Evolutionary conservation across 2,797 vertebrate species (phyloP).

Genomic region (Nannoperca australis): DNA sequence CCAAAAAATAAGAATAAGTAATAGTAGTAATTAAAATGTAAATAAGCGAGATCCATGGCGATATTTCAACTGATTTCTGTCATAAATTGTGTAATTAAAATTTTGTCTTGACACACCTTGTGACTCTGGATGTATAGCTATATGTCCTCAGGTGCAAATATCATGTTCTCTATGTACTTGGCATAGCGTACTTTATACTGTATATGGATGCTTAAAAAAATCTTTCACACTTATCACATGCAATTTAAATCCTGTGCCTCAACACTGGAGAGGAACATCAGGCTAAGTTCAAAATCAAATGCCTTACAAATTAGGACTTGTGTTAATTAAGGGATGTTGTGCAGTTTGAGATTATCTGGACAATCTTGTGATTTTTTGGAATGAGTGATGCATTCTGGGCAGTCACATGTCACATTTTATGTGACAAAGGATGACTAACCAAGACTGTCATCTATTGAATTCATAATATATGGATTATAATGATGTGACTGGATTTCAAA

Average conservation of each 20-base stretch:
- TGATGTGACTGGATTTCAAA: constrained; percentile 68
- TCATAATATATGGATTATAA: constrained; percentile 75
- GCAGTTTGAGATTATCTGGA: constrained; percentile 61
- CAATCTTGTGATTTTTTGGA: constrained; percentile 48
- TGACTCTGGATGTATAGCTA: constrained; percentile 68
- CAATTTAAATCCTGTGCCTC: constrained; percentile 77
- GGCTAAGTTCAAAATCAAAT: constrained; percentile 78
- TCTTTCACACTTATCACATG: constrained; percentile 82
- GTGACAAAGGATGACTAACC: constrained; percentile 73
- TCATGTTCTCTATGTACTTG: constrained; percentile 73
- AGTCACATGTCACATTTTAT: constrained; percentile 62
- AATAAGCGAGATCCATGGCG: constrained; percentile 80
- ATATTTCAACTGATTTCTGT: constrained; percentile 79
- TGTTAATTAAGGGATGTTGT: constrained; percentile 65
- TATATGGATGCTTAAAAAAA: constrained; percentile 74
- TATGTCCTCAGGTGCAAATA: constrained; percentile 79
- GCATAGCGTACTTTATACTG: constrained; percentile 72
- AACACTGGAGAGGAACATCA: constrained; percentile 67
- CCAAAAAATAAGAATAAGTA: constrained; percentile 85
- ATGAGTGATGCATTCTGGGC: constrained; percentile 60
- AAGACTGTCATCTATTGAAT: constrained; percentile 73
- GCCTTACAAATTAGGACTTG: constrained; percentile 72
- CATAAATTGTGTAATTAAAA: constrained; percentile 79
- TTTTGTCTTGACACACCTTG: constrained; percentile 79
- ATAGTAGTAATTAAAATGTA: constrained; percentile 87